Evolutionary conservation across 2,113 vertebrate genomes (phyloP), one percentile per base, ranked within the genome.

Genomic region (Dipodomys merriami): DNA sequence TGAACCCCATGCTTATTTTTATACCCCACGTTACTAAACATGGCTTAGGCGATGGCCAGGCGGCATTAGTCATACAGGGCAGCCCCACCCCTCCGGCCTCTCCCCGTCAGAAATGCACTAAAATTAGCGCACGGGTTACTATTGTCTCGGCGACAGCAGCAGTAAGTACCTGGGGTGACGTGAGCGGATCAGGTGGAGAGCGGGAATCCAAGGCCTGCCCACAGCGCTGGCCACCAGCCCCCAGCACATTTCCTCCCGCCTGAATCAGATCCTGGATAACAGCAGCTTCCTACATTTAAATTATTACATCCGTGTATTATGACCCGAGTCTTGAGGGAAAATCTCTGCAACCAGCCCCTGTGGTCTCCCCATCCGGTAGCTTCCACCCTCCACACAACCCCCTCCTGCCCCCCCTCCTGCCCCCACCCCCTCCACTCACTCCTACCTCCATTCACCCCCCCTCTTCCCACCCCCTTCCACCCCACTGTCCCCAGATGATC

Each of bases 1-100:
- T 95, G 96, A 97, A 97, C 97, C 67, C 90, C 97, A 97, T 98
- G 98, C 98, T 98, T 99, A 97, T 98, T 98, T 98, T 98, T 98
- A 97, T 98, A 98, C 97, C 96, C 96, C 97, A 93, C 85, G 95
- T 96, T 98, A 96, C 98, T 98, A 99, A 98, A 98, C 98, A 98
- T 98, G 98, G 97, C 97, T 97, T 97, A 97, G 97, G 98, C 98
- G 97, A 97, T 95, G 95, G 97, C 97, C 97, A 98, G 97, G 97
- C 82, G 97, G 94, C 85, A 96, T 97, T 97, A 97, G 96, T 97
- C 97, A 97, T 95, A 96, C 80, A 95, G 86, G 94, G 95, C 95
- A 95, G 84, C 93, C 96, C 88, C 92, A 83, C 97, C 97, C 96
- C 96, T 95, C 95, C 96, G 97, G 80, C 88, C 76, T 4, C 30